These are phyloP conservation scores for Agrotis puta DNA, from an alignment of 2,888 invertebrate species.

Conservation along the genomic window DNA sequence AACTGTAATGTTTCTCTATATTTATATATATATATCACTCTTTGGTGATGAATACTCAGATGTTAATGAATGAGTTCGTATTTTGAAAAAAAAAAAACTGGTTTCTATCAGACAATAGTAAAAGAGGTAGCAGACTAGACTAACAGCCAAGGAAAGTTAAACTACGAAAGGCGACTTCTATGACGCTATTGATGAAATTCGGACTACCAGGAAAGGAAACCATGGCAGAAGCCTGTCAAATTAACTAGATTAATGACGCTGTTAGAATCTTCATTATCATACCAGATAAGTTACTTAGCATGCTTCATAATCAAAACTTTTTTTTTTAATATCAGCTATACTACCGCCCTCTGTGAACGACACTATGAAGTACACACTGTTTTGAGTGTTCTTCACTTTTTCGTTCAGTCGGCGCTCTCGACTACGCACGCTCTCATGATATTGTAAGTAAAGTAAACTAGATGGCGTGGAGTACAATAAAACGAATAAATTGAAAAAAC, in stretches of 20 bases:
- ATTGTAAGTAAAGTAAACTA: neutral
- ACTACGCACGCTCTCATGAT: neutral
- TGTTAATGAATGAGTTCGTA: neutral
- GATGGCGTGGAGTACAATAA: conserved; percentile 30
- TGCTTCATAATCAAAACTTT: neutral
- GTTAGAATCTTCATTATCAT: too few relatives aligned
- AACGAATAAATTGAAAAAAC: neutral
- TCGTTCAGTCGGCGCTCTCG: neutral
- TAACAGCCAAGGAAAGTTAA: too few relatives aligned
- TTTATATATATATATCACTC: too few relatives aligned
- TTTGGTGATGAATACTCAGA: neutral
- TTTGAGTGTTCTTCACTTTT: neutral
- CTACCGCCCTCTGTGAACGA: conserved; percentile 32
- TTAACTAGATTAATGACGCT: neutral
- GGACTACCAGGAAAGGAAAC: neutral
- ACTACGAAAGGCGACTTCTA: too few relatives aligned
- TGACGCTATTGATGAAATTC: too few relatives aligned
- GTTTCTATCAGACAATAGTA: neutral
- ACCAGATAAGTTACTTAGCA: neutral
- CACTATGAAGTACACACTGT: conserved; percentile 6
- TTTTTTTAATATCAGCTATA: neutral
- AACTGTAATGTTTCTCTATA: neutral
- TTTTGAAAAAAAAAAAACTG: neutral
- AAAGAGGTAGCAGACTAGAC: neutral
- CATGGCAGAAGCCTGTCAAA: neutral